A percentile compares a stretch with the other conserved stretches of the same genome.
Evolutionary conservation across 2,797 vertebrate species (phyloP).

Genomic region (Falco concolor): DNA sequence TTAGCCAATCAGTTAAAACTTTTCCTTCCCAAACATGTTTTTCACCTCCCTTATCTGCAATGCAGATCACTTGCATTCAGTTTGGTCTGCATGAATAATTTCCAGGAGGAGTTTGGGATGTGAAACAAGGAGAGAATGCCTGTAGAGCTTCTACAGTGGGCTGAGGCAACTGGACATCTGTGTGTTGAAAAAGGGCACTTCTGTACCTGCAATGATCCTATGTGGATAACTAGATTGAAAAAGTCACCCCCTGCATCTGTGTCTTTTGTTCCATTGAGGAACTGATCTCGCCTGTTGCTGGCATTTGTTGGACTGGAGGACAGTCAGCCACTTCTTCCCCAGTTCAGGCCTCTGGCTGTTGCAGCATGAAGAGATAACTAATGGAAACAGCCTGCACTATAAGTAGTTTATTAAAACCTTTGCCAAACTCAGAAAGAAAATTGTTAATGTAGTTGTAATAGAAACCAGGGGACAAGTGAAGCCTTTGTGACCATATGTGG

Average conservation of each 20-base stretch:
- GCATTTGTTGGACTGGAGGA: neutral
- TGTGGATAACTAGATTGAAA: neutral
- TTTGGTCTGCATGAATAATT: neutral
- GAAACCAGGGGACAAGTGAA: neutral
- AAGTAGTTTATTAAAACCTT: neutral
- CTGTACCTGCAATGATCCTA: neutral
- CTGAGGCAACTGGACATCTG: rapidly evolving
- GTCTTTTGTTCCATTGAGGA: neutral
- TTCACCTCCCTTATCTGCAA: neutral
- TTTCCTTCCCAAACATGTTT: neutral
- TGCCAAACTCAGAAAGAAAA: neutral
- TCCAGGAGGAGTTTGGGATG: neutral
- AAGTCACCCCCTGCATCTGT: neutral
- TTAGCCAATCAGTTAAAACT: neutral
- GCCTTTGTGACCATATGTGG: neutral
- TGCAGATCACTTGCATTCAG: neutral
- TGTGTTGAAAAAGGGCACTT: neutral
- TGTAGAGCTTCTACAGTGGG: neutral
- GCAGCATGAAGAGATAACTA: neutral
- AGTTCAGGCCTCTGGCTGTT: neutral
- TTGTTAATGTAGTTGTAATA: neutral
- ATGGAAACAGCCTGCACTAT: neutral
- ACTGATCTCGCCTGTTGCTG: neutral
- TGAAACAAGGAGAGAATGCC: neutral
- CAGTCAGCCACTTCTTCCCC: neutral